Percentiles rank a stretch among this genome's conserved stretches.
Conservation (phyloP, 2,797 vertebrate genomes). For the Phrynocephalus vlangalii region DNA sequence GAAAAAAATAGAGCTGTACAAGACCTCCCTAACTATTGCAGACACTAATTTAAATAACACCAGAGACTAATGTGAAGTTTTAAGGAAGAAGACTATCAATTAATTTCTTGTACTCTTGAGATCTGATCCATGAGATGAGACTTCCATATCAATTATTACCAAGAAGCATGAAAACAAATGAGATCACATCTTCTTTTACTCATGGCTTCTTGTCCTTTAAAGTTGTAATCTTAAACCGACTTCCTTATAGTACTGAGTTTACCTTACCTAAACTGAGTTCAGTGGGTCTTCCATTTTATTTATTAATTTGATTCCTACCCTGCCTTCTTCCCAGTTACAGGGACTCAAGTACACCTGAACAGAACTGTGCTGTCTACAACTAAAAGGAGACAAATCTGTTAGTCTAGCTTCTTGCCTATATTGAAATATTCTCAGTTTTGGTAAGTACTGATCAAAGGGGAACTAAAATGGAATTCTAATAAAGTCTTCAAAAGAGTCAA, state of each 20-base stretch:
- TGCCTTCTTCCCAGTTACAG: too few relatives aligned
- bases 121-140: slow-evolving; percentile 8
- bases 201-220: too few relatives aligned
- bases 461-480: background rate
- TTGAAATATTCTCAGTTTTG: background rate
- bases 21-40: slow-evolving; percentile 5
- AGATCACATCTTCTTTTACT: background rate
- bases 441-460: background rate
- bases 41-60: slow-evolving; percentile 50
- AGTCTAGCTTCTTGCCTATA: background rate
- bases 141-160: background rate
- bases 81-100: background rate
- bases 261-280: too few relatives aligned
- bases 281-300: too few relatives aligned
- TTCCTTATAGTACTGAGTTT: too few relatives aligned
- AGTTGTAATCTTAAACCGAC: too few relatives aligned
- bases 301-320: too few relatives aligned
- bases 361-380: background rate
- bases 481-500: too few relatives aligned
- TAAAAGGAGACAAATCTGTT: background rate
- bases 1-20: slow-evolving; percentile 7
- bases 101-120: slow-evolving; percentile 22
- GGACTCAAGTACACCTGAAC: too few relatives aligned
- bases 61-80: slow-evolving; percentile 30
- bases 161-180: background rate